These are phyloP conservation scores for Helicoverpa assulta DNA, from an alignment of 2,888 invertebrate species.

Conservation along the genomic window DNA sequence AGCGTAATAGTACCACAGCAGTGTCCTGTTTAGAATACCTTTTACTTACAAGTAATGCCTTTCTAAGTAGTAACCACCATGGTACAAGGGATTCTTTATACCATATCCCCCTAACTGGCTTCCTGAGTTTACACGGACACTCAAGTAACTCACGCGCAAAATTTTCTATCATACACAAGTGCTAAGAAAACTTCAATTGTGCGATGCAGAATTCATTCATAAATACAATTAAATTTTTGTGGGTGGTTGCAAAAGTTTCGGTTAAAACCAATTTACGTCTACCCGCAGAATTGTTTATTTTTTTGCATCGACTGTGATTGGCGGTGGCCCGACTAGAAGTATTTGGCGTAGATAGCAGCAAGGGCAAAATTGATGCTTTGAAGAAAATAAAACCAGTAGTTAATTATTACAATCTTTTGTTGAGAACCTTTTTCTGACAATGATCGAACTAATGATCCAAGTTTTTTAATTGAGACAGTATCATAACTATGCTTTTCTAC, in stretches of 20 bases:
- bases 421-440: too few species aligned
- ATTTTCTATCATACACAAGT: conserved; percentile 22
- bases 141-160: not conserved
- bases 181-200: conserved; percentile 64
- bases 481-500: too few species aligned
- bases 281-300: not conserved
- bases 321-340: too few species aligned
- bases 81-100: conserved; percentile 51
- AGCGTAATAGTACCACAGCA: conserved; percentile 30
- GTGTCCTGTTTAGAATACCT: conserved; percentile 33
- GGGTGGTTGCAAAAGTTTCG: conserved; percentile 17
- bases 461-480: too few species aligned
- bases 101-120: conserved; percentile 65
- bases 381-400: too few species aligned
- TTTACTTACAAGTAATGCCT: conserved; percentile 54
- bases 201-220: conserved; percentile 62
- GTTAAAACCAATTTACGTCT: not conserved
- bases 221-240: conserved; percentile 2
- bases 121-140: conserved; percentile 75
- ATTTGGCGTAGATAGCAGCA: too few species aligned
- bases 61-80: conserved; percentile 21
- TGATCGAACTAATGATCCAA: too few species aligned
- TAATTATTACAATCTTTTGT: too few species aligned
- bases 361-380: too few species aligned
- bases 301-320: not conserved